Conservation (phyloP, 2,888 invertebrate genomes). For the Andrena trimmerana region DNA sequence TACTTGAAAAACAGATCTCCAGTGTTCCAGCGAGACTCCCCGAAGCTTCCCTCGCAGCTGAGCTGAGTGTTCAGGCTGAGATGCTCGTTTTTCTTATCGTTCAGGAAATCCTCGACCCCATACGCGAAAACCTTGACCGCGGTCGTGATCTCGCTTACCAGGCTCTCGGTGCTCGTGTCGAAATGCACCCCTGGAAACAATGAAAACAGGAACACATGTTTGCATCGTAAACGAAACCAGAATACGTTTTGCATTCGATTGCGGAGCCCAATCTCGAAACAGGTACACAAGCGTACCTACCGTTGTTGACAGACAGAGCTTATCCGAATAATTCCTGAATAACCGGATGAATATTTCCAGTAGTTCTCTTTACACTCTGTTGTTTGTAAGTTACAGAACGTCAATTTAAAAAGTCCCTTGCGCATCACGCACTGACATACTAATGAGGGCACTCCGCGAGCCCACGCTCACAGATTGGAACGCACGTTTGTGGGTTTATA, state of each 20-base stretch:
- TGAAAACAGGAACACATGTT: neutral
- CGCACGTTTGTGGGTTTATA: too few species aligned
- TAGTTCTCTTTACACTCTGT: neutral
- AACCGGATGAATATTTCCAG: neutral
- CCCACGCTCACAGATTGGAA: too few species aligned
- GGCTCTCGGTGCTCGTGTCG: slow-evolving; percentile 93
- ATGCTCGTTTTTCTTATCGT: slow-evolving; percentile 90
- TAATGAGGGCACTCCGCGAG: too few species aligned
- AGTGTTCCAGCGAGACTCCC: slow-evolving; percentile 94
- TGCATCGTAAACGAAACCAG: neutral
- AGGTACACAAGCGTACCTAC: neutral
- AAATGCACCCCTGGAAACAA: slow-evolving; percentile 90
- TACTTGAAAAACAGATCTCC: slow-evolving; percentile 91
- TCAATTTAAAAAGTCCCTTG: neutral
- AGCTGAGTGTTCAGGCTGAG: slow-evolving; percentile 91
- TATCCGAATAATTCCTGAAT: neutral
- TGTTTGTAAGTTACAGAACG: neutral
- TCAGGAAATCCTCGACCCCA: slow-evolving; percentile 94
- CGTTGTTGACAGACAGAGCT: neutral
- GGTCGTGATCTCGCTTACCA: slow-evolving; percentile 95
- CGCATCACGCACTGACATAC: neutral
- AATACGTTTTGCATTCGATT: neutral
- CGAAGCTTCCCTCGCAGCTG: slow-evolving; percentile 92
- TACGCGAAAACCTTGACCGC: slow-evolving; percentile 96
- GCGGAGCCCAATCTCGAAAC: neutral